Evolutionary conservation across 2,888 invertebrate species (phyloP).

Genomic region (Drosophila melanocephala): DNA sequence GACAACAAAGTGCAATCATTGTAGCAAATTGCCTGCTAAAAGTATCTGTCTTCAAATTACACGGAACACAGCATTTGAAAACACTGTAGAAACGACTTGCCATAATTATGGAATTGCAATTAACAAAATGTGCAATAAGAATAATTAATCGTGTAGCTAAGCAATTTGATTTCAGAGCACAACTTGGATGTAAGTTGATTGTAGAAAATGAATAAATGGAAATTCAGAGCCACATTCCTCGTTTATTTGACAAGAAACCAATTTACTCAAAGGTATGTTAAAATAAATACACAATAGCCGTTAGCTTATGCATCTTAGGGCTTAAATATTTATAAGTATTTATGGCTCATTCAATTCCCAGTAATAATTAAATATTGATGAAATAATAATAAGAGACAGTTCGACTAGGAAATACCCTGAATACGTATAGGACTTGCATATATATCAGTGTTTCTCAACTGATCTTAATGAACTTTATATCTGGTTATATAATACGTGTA

Average conservation of each 20-base stretch:
- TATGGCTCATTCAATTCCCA: neutral
- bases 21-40: slow-evolving; percentile 29
- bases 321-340: neutral
- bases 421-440: neutral
- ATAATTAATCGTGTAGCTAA: slow-evolving; percentile 5
- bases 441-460: neutral
- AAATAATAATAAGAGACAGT: neutral
- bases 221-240: neutral
- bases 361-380: neutral
- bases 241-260: neutral
- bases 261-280: neutral
- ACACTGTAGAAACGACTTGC: neutral
- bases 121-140: neutral
- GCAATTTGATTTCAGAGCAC: neutral
- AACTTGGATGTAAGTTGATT: neutral
- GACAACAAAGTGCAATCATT: slow-evolving; percentile 30
- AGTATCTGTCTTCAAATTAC: slow-evolving; percentile 33
- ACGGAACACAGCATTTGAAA: slow-evolving; percentile 3
- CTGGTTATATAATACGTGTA: neutral
- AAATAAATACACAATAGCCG: neutral
- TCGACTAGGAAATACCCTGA: neutral
- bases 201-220: neutral
- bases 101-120: neutral
- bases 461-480: rapidly evolving
- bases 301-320: neutral